phyloP scores from a whole-genome alignment of 2,888 invertebrate species.

The Nymphalis c-album region DNA sequence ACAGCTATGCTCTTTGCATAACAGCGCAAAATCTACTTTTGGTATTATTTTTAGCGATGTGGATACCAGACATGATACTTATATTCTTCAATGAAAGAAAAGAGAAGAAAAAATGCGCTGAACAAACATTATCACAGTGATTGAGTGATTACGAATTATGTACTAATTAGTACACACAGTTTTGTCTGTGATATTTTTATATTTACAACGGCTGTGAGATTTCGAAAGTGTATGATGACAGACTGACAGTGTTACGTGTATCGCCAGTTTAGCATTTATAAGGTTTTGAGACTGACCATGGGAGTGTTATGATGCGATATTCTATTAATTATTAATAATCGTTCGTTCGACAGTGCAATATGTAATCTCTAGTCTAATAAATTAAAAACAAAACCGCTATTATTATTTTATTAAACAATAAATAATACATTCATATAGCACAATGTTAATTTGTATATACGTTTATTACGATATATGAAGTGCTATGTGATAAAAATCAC shows the following conservation, averaged over 20 bases:
- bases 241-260: conserved; percentile 10
- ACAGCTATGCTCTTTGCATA: conserved; percentile 83
- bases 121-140: conserved; percentile 50
- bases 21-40: conserved; percentile 83
- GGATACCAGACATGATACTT: conserved; percentile 82
- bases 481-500: conserved; percentile 11
- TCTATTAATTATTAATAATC: conserved; percentile 5
- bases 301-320: conserved; percentile 13
- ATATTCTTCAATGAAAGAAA: conserved; percentile 58
- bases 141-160: neutral
- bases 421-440: neutral
- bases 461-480: too few relatives aligned
- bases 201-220: conserved; percentile 37
- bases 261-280: conserved; percentile 27
- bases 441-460: too few relatives aligned
- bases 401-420: neutral
- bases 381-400: conserved; percentile 11
- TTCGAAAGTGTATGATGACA: conserved; percentile 19
- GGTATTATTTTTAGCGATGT: conserved; percentile 76
- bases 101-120: conserved; percentile 48
- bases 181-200: conserved; percentile 25
- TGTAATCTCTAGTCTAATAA: conserved; percentile 45
- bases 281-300: conserved; percentile 15
- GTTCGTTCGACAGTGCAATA: conserved; percentile 31
- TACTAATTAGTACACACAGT: conserved; percentile 19